Conservation (phyloP, 2,113 vertebrate genomes). For the Vimba vimba region DNA sequence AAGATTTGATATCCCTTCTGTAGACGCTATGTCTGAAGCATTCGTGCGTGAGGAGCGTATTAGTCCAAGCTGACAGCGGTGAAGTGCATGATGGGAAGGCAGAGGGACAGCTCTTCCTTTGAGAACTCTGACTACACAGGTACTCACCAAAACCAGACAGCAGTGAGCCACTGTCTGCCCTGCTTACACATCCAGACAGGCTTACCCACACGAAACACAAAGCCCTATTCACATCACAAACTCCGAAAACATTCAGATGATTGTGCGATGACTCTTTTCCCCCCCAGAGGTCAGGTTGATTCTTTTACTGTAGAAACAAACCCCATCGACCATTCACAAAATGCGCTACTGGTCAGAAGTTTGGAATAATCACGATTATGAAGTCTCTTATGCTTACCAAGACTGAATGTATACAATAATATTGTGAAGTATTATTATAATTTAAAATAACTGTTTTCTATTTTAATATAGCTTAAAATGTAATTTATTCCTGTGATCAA, state of each 20-base stretch:
- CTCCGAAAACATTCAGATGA: background rate
- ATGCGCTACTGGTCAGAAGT: no score
- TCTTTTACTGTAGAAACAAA: background rate
- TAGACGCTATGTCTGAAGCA: conserved; percentile 30
- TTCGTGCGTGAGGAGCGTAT: background rate
- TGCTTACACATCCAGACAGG: background rate
- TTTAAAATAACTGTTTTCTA: no score
- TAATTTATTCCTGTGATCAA: no score
- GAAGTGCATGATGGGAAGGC: conserved; percentile 17
- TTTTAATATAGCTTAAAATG: no score
- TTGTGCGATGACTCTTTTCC: background rate
- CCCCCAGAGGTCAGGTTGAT: no score
- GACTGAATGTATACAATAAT: no score
- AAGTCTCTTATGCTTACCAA: no score
- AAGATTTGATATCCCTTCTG: conserved; percentile 26
- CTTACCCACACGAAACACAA: background rate
- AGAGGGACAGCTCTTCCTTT: conserved; percentile 7
- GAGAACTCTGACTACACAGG: conserved; percentile 9
- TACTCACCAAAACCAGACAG: conserved; percentile 18
- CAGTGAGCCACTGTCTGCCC: background rate
- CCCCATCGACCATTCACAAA: background rate
- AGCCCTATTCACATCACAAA: background rate
- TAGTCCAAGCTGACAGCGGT: conserved; percentile 9
- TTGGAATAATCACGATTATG: no score
- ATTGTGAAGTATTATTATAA: no score